Evolutionary conservation across 2,888 invertebrate species (phyloP).

Genomic region (Deroplatys truncata): DNA sequence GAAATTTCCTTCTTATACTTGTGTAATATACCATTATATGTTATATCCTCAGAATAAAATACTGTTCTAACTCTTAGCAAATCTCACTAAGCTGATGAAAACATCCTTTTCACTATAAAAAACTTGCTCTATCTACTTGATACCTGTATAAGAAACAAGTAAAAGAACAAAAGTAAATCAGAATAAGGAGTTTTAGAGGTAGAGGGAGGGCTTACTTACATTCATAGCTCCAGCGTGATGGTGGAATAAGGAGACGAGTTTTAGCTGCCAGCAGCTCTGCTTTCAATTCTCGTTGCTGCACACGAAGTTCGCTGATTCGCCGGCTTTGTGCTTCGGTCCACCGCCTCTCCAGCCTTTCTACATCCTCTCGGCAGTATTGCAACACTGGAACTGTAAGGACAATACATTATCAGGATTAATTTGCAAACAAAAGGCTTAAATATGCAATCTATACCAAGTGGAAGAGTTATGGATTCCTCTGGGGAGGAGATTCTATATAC

Average conservation of each 20-base stretch:
- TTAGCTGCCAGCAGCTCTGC: slow-evolving; percentile 51
- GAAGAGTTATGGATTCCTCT: too few relatives aligned
- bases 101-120: too few relatives aligned
- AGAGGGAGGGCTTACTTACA: slow-evolving; percentile 43
- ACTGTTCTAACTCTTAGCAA: too few relatives aligned
- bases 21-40: too few relatives aligned
- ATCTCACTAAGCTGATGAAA: too few relatives aligned
- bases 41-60: too few relatives aligned
- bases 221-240: slow-evolving; percentile 53
- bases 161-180: too few relatives aligned
- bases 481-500: too few relatives aligned
- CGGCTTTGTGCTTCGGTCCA: slow-evolving; percentile 35
- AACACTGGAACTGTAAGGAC: slow-evolving; percentile 34
- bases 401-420: background rate
- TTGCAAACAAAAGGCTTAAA: too few relatives aligned
- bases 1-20: too few relatives aligned
- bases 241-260: slow-evolving; percentile 50
- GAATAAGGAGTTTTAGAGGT: slow-evolving; percentile 2
- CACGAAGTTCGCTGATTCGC: slow-evolving; percentile 35
- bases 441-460: too few relatives aligned
- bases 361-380: slow-evolving; percentile 50
- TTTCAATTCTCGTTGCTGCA: slow-evolving; percentile 48
- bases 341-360: slow-evolving; percentile 48
- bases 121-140: too few relatives aligned
- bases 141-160: background rate